A percentile compares a stretch with the other conserved stretches of the same genome.
phyloP scores from a whole-genome alignment of 2,888 invertebrate species.

The Pardosa pseudoannulata region DNA sequence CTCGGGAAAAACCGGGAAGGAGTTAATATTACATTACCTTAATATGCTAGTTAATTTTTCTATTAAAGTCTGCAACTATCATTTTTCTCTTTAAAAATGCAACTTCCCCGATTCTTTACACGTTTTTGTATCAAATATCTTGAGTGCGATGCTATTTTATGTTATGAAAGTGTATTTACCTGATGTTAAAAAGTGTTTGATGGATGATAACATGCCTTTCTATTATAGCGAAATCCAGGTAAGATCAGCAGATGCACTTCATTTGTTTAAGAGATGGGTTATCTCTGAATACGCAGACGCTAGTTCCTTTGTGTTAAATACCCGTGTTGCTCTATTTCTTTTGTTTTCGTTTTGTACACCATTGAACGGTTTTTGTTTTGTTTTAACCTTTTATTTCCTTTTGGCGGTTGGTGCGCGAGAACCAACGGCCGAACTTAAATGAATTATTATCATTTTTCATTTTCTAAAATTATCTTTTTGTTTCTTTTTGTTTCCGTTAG shows the following conservation, averaged over 20 bases:
- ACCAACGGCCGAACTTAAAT: not conserved
- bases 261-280: not conserved
- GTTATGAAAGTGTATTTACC: no score
- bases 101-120: no score
- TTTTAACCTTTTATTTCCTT: slow-evolving; percentile 22
- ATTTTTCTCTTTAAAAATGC: no score
- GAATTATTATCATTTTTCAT: slow-evolving; percentile 48
- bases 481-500: slow-evolving; percentile 69
- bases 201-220: not conserved
- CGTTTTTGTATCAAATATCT: no score
- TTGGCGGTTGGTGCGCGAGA: not conserved
- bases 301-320: slow-evolving; percentile 34
- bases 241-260: not conserved
- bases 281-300: slow-evolving; percentile 46
- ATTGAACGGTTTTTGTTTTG: slow-evolving; percentile 63
- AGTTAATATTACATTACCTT: no score
- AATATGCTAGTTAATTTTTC: no score
- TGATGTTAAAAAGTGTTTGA: no score
- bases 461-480: slow-evolving; percentile 65
- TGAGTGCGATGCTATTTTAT: no score
- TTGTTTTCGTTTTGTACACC: slow-evolving; percentile 42
- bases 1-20: no score
- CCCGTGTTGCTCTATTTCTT: slow-evolving; percentile 10
- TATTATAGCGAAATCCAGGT: not conserved
- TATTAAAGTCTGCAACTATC: no score